Base-by-base conservation (phyloP, 2,888 invertebrate genomes). In the Nysson spinosus region DNA sequence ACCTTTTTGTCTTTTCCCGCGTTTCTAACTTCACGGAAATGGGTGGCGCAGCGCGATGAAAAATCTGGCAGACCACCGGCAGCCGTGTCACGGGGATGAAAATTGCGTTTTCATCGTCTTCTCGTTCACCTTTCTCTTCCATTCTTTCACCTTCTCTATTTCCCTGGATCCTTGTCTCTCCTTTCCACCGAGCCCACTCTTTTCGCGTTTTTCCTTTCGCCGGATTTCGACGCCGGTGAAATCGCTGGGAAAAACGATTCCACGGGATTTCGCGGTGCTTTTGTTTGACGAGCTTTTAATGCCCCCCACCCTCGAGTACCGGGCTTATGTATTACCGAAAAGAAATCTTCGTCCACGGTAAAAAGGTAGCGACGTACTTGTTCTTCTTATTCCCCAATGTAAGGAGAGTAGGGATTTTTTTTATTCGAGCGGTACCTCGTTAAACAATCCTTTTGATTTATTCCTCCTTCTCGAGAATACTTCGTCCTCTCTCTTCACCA, bases 61-160 rank as follows among this genome's bases (percentile, higher is more conserved):
- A n/a, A 77, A 74, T 66, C 61, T 60, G 50, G 35, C 63, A 64
- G 63, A 49, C 72, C 63, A 67, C 76, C 49, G 56, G 40, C 43
- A 63, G 70, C 22, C 58, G 60, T 77, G 76, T 70, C 75, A 70
- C 67, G 70, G 52, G 57, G 56, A 76, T 73, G 75, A 75, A 76
- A 75, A 75, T 73, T 61, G 63, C 56, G 44, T 63, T 70, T 71
- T 58, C 70, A 66, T 50, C 47, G 35, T 56, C 34, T 28, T 51
- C 46, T 58, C 44, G n/a, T 37, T 58, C 50, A 19, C 28, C 40
- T 34, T 37, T 32, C 35, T 24, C 24, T 20, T 20, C 4, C 14
- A 14, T 4, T 14, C 35, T 51, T 42, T 55, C 44, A 22, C 12
- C 51, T 32, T 26, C 30, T 37, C n/a, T 34, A 34, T 32, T 43